Percentiles rank a stretch among this genome's conserved stretches.
phyloP scores from a whole-genome alignment of 1,140 invertebrate species.

The Ephestia elutella region DNA sequence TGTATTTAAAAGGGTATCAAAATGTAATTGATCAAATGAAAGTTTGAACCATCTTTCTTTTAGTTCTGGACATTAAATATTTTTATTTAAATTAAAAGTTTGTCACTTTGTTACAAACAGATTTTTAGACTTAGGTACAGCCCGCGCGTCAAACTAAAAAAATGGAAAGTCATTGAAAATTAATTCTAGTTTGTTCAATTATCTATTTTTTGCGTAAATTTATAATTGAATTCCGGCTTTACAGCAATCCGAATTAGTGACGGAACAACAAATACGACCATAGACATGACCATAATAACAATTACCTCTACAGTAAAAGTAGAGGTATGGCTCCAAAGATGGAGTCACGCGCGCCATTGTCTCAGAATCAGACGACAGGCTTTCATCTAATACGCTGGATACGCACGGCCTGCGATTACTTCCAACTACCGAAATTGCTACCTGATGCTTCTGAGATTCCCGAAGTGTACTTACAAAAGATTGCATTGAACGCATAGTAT shows the following conservation, averaged over 20 bases:
- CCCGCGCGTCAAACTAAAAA: too few species aligned
- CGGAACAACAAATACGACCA: too few species aligned
- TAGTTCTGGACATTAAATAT: background rate
- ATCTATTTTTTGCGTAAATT: too few species aligned
- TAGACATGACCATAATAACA: background rate
- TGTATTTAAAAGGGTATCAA: conserved; percentile 40
- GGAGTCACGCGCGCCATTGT: conserved; percentile 46
- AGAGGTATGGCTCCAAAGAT: conserved; percentile 15
- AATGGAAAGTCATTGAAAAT: too few species aligned
- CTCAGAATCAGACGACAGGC: conserved; percentile 22
- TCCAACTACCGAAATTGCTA: conserved; percentile 27
- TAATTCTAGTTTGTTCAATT: too few species aligned
- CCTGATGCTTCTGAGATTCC: conserved; percentile 8
- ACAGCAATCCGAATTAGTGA: too few species aligned
- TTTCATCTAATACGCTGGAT: conserved; percentile 26
- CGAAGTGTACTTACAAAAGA: background rate
- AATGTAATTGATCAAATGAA: conserved; percentile 48
- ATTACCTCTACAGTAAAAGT: background rate
- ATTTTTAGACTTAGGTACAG: too few species aligned
- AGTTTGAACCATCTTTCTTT: conserved; percentile 17
- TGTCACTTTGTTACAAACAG: too few species aligned
- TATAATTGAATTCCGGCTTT: too few species aligned
- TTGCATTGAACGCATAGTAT: background rate
- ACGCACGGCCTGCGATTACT: conserved; percentile 16
- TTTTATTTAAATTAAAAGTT: background rate